Evolutionary conservation across 2,797 vertebrate genomes (phyloP).

Genomic region (Melanotaenia maccullochi): DNA sequence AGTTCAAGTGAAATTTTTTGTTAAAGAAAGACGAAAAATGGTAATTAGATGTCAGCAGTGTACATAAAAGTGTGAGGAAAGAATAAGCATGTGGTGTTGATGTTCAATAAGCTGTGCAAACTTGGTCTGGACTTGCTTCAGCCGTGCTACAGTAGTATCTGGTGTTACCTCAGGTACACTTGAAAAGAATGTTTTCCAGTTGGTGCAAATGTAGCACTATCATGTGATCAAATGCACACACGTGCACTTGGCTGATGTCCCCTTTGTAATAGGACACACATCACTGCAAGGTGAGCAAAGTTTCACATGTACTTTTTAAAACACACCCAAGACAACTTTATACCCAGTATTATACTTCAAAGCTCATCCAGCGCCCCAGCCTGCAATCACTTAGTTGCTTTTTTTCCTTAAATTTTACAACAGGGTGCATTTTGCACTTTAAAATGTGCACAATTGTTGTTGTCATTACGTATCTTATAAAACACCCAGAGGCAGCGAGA

Average conservation of each 20-base stretch:
- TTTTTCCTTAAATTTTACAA: too few relatives aligned
- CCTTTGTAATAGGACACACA: slow-evolving; percentile 28
- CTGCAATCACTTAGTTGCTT: neutral
- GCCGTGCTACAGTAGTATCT: neutral
- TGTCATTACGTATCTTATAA: too few relatives aligned
- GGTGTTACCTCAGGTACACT: slow-evolving; percentile 12
- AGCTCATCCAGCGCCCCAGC: neutral
- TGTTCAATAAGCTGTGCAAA: neutral
- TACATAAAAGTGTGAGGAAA: too few relatives aligned
- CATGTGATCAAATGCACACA: slow-evolving; percentile 44
- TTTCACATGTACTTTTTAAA: slow-evolving; percentile 2
- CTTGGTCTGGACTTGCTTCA: slow-evolving; percentile 1
- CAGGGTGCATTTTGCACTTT: too few relatives aligned
- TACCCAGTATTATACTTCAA: neutral
- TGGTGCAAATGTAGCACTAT: slow-evolving; percentile 54
- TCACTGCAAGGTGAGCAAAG: neutral
- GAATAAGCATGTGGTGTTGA: too few relatives aligned
- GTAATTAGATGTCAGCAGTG: too few relatives aligned
- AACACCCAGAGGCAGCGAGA: too few relatives aligned
- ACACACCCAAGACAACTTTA: neutral
- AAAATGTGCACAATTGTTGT: too few relatives aligned
- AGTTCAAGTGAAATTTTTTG: too few relatives aligned
- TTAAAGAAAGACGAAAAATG: too few relatives aligned
- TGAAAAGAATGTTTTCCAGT: slow-evolving; percentile 28
- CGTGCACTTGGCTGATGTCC: slow-evolving; percentile 19